Evolutionary conservation across 2,797 vertebrate genomes (phyloP), one percentile per base, ranked within the genome.

Genomic region (Fringilla coelebs): DNA sequence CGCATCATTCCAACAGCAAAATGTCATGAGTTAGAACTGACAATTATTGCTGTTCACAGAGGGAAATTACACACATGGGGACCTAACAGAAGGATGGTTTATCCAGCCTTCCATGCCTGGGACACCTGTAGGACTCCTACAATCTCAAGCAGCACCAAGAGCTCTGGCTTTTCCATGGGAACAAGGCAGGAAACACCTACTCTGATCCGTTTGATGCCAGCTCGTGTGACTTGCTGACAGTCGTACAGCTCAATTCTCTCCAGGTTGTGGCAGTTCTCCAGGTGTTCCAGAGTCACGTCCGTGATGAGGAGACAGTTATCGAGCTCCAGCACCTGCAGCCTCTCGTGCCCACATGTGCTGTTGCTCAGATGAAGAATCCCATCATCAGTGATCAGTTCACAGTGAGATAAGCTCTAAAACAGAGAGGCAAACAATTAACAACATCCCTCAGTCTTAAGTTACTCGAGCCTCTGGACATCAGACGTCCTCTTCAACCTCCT

Each of bases 291-390:
- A 17, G 99, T 99, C 89, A 98, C 98, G 0, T 99, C 99, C 0
- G 99, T 99, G 97, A 99, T 98, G 85, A 99, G 98, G 21, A 99
- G 99, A 96, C 99, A 99, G 97, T 99, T 99, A 94, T 99, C 99
- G 43, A 99, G 92, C 94, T 99, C 99, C 92, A 99, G 98, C 31
- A 99, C 98, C 11, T 98, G 98, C 95, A 99, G 98, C 95, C 98
- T 97, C 97, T 99, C 98, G 1, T 99, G 99, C 36, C 99, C 99
- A 34, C 99, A 99, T 0, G 98, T 96, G 28, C 99, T 99, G 97
- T 98, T 98, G 97, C 99, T 99, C 85, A 99, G 97, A 77, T 99
- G 99, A 91, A 98, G 98, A 97, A 99, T 99, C 63, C 99, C 99
- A 9, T 99, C 98, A 2, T 99, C 99, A 2, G 98, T 99, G 97